Percentiles rank a stretch among this genome's conserved stretches.
Conservation (phyloP, 2,797 vertebrate species). For the Cygnus olor region DNA sequence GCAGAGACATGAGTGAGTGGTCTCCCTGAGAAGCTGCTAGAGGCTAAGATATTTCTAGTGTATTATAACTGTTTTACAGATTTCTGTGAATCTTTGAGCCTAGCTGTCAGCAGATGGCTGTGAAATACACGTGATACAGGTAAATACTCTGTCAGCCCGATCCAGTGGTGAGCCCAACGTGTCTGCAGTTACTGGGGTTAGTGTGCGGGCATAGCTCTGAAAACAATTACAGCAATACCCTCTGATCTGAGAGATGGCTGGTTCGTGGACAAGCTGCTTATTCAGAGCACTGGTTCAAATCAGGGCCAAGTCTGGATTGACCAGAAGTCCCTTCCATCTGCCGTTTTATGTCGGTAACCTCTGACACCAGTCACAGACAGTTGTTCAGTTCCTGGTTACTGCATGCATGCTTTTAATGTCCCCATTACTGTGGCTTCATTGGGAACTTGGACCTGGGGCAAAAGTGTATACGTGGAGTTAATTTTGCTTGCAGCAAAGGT, state of each 20-base stretch:
- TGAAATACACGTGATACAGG: neutral
- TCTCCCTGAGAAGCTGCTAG: neutral
- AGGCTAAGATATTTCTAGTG: neutral
- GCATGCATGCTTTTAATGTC: neutral
- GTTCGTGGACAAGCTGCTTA: slow-evolving; percentile 4
- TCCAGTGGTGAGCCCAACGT: neutral
- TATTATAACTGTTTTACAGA: neutral
- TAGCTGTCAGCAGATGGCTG: neutral
- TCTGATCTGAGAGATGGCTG: neutral
- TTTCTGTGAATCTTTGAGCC: neutral
- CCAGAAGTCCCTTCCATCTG: neutral
- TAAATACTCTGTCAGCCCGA: neutral
- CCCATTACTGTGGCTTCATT: neutral
- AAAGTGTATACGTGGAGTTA: neutral
- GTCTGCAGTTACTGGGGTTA: neutral
- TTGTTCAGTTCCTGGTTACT: neutral
- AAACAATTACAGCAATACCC: neutral
- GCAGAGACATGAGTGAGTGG: neutral
- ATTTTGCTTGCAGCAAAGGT: neutral
- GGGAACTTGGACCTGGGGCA: neutral
- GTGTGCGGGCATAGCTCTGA: neutral
- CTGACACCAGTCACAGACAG: neutral
- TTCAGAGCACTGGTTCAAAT: neutral
- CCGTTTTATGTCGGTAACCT: neutral
- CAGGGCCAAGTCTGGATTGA: neutral